phyloP scores from a whole-genome alignment of 2,797 vertebrate genomes.

The Acridotheres tristis region DNA sequence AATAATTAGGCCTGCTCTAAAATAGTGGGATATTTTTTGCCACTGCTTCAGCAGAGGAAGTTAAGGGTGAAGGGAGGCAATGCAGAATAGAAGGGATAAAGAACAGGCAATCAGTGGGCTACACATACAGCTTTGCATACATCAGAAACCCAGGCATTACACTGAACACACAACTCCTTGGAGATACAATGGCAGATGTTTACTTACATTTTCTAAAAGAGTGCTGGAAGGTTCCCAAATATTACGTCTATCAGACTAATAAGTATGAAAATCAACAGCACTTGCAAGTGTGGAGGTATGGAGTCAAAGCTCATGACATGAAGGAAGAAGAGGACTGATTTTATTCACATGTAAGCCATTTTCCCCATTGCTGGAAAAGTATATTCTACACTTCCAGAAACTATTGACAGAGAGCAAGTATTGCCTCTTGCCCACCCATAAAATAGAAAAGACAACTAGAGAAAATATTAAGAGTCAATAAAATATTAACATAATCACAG shows the following conservation, averaged over 20 bases:
- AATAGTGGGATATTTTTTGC: not conserved
- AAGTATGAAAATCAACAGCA: not conserved
- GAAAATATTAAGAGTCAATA: not conserved
- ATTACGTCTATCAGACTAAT: not conserved
- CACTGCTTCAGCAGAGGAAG: not conserved
- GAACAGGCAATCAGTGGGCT: not conserved
- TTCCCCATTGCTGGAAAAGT: not conserved
- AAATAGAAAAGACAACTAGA: not conserved
- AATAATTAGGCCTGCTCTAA: not conserved
- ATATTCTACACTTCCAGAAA: not conserved
- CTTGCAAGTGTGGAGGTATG: too few relatives aligned
- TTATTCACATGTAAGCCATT: not conserved
- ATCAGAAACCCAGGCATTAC: not conserved
- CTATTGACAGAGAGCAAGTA: not conserved
- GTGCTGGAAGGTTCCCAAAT: not conserved
- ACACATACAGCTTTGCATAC: not conserved
- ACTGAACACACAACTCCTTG: not conserved
- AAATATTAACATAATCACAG: not conserved
- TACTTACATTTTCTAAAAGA: not conserved
- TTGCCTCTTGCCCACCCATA: not conserved
- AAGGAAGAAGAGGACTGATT: not conserved
- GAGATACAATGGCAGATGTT: not conserved
- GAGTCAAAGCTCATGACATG: not conserved
- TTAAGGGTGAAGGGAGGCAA: not conserved
- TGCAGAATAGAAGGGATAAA: not conserved